These are phyloP conservation scores for Mareca penelope DNA, from an alignment of 2,797 vertebrate species.

Conservation along the genomic window DNA sequence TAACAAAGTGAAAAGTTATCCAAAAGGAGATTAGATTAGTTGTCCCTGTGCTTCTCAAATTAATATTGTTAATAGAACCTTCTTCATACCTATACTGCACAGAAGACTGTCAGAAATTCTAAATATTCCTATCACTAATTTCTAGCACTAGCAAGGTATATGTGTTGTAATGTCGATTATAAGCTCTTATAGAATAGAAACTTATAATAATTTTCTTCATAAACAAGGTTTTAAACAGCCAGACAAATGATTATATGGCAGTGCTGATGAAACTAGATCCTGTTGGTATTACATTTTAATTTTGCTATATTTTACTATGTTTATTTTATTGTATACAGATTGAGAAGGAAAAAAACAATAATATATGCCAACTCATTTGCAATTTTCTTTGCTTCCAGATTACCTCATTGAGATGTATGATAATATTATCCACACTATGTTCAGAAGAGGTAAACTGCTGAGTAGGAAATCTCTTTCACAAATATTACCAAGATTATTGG, in stretches of 20 bases:
- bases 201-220: neutral
- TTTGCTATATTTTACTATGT: neutral
- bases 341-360: neutral
- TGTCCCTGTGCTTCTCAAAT: neutral
- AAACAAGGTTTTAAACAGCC: constrained; percentile 15
- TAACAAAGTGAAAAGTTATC: neutral
- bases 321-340: constrained; percentile 53
- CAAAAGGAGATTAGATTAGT: neutral
- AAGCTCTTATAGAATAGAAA: neutral
- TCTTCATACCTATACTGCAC: neutral
- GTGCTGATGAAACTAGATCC: constrained; percentile 11
- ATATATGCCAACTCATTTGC: constrained; percentile 33
- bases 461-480: neutral
- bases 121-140: neutral
- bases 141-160: neutral
- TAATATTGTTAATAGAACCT: neutral
- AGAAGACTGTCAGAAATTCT: neutral
- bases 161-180: neutral
- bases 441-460: constrained; percentile 18
- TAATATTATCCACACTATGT: neutral
- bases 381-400: constrained; percentile 44
- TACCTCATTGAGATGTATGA: neutral
- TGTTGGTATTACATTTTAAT: neutral
- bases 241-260: neutral
- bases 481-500: neutral